Evolutionary conservation across 2,113 vertebrate genomes (phyloP).

Genomic region (Ia io): DNA sequence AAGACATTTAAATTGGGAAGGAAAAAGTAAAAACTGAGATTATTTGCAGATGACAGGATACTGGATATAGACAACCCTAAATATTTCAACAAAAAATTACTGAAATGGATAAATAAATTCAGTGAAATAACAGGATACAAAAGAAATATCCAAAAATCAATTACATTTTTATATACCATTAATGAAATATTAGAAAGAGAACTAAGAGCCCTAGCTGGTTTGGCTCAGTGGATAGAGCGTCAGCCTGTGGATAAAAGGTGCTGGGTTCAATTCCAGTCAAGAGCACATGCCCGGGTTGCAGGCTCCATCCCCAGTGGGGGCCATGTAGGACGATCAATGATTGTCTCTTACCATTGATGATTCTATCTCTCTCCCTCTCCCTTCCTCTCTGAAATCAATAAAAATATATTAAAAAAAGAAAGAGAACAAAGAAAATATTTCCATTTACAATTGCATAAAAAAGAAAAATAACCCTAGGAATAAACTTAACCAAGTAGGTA

Average conservation of each 20-base stretch:
- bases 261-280: too few species aligned
- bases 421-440: not conserved
- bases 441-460: not conserved
- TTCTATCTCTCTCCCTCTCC: too few species aligned
- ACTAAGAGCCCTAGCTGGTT: too few species aligned
- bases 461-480: not conserved
- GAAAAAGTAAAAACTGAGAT: not conserved
- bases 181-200: not conserved
- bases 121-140: not conserved
- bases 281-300: too few species aligned
- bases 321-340: too few species aligned
- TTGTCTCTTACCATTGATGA: too few species aligned
- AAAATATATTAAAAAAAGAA: too few species aligned
- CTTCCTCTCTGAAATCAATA: too few species aligned
- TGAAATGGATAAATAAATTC: not conserved
- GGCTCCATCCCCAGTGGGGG: too few species aligned
- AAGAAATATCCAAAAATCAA: not conserved
- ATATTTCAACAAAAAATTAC: not conserved
- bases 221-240: too few species aligned
- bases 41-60: not conserved
- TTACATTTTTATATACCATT: not conserved
- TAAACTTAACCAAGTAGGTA: not conserved
- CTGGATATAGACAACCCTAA: not conserved
- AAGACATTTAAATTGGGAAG: not conserved
- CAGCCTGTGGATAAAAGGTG: too few species aligned